These are phyloP conservation scores for Pseudeuparius sepicola DNA, from an alignment of 2,888 invertebrate genomes.

Conservation along the genomic window DNA sequence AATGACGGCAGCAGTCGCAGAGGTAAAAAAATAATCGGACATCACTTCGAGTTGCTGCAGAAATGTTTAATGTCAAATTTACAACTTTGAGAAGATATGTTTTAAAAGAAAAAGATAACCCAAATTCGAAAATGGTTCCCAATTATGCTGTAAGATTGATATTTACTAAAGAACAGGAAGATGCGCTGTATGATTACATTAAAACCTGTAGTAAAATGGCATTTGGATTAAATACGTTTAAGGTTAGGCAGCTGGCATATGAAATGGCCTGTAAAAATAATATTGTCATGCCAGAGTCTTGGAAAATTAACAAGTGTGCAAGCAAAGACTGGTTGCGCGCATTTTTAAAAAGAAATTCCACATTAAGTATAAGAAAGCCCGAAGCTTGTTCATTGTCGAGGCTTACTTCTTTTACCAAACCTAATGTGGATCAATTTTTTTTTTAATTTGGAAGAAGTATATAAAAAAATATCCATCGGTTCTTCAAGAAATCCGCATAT, in stretches of 20 bases:
- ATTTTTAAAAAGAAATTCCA: constrained; percentile 16
- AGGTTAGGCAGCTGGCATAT: constrained; percentile 7
- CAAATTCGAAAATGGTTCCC: constrained; percentile 11
- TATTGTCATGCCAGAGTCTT: constrained; percentile 3
- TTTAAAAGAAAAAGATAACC: constrained; percentile 9
- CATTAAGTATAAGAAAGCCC: constrained; percentile 21
- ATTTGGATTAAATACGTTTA: constrained; percentile 7
- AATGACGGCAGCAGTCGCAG: constrained; percentile 11
- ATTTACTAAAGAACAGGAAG: constrained; percentile 11
- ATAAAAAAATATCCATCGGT: constrained; percentile 15
- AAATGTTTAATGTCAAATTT: constrained; percentile 11
- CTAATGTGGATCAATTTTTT: constrained; percentile 22
- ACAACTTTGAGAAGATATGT: constrained; percentile 10
- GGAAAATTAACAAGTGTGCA: constrained; percentile 8
- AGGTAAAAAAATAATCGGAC: constrained; percentile 10
- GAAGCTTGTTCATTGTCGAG: constrained; percentile 23
- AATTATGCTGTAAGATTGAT: constrained; percentile 13
- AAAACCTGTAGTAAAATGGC: constrained; percentile 7
- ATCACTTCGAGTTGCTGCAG: constrained; percentile 8
- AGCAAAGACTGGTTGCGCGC: constrained; percentile 19
- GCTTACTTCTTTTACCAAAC: constrained; percentile 22
- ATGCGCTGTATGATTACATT: constrained; percentile 4
- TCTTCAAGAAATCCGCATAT: constrained; percentile 19
- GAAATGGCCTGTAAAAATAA: constrained; percentile 9
- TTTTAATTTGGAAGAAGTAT: constrained; percentile 15